A percentile compares a stretch with the other conserved stretches of the same genome.
phyloP scores from a whole-genome alignment of 2,797 vertebrate species.

The Anableps anableps region DNA sequence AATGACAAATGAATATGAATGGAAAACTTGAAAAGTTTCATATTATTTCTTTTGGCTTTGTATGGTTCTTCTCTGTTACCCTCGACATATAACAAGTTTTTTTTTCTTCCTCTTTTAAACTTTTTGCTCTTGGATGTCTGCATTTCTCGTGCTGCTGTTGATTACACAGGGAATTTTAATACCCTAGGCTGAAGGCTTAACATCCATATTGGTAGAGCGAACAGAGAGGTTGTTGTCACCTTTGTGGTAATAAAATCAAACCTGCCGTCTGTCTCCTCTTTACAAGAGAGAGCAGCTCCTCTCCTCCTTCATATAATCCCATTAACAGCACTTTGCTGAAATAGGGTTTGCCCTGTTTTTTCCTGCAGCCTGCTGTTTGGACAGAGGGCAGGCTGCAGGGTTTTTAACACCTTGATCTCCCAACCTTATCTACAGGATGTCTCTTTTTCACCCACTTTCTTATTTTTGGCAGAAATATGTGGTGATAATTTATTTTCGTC shows the following conservation, averaged over 20 bases:
- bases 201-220: constrained; percentile 30
- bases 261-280: constrained; percentile 36
- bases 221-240: constrained; percentile 47
- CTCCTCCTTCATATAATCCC: constrained; percentile 60
- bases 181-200: constrained; percentile 1
- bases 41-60: background rate
- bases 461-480: background rate
- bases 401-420: constrained; percentile 58
- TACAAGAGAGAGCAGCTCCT: constrained; percentile 34
- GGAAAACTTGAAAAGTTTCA: background rate
- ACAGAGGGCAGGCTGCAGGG: constrained; percentile 46
- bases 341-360: constrained; percentile 36
- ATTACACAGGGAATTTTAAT: background rate
- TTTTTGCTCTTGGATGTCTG: background rate
- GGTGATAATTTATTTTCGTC: background rate
- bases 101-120: background rate
- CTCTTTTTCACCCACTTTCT: background rate
- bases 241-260: constrained; percentile 62
- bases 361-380: constrained; percentile 45
- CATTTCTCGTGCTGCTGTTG: background rate
- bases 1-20: background rate
- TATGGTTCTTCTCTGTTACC: background rate
- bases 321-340: constrained; percentile 68
- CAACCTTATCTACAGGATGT: background rate
- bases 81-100: background rate